These are phyloP conservation scores for Orchestia grillus DNA, from an alignment of 1,140 invertebrate species.

Conservation along the genomic window DNA sequence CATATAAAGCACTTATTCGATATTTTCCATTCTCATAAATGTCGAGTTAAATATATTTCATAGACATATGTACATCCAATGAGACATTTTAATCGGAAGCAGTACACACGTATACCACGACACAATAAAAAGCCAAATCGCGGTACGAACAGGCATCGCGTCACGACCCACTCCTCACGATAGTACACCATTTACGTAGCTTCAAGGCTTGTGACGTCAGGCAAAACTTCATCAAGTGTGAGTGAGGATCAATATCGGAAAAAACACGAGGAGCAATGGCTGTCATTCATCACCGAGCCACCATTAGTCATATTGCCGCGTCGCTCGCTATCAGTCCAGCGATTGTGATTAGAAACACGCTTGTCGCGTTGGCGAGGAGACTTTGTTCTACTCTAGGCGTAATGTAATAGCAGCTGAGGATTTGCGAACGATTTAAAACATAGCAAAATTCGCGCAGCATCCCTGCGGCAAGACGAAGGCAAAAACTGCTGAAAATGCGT, in stretches of 20 bases:
- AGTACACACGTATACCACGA: neutral
- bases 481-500: neutral
- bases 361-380: neutral
- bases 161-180: no score
- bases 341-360: constrained; percentile 22
- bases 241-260: constrained; percentile 11
- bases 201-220: neutral
- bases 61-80: neutral
- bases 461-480: neutral
- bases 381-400: constrained; percentile 10
- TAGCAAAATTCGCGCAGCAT: neutral
- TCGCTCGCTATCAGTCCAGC: constrained; percentile 4
- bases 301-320: constrained; percentile 4
- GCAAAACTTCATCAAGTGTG: neutral
- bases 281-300: neutral
- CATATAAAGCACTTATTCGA: no score
- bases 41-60: neutral
- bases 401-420: neutral
- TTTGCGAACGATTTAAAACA: neutral
- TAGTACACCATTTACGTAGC: neutral
- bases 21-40: no score
- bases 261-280: neutral
- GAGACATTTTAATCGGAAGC: neutral
- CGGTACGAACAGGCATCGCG: neutral
- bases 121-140: neutral